These are phyloP conservation scores for Sula dactylatra DNA, from an alignment of 2,113 vertebrate genomes.

Conservation along the genomic window DNA sequence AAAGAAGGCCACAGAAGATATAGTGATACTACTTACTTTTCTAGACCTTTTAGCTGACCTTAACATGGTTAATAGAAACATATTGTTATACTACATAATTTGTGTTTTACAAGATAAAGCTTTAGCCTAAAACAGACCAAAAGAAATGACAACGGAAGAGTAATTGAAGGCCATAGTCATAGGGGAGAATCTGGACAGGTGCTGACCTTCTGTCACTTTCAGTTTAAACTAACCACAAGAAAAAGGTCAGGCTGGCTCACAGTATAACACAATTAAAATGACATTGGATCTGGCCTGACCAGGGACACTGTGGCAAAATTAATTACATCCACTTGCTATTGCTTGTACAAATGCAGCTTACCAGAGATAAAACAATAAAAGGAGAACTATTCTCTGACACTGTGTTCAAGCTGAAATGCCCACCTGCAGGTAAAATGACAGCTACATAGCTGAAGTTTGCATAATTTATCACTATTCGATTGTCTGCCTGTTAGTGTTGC, in stretches of 20 bases:
- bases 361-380: neutral
- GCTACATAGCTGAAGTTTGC: neutral
- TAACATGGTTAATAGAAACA: neutral
- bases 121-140: neutral
- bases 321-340: neutral
- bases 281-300: neutral
- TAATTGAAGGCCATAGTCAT: neutral
- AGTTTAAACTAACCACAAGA: neutral
- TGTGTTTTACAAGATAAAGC: neutral
- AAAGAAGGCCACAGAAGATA: neutral
- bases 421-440: neutral
- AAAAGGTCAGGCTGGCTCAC: neutral
- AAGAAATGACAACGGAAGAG: neutral
- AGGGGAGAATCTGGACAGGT: neutral
- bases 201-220: neutral
- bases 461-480: neutral
- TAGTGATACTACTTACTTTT: neutral
- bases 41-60: neutral
- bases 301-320: neutral
- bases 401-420: neutral
- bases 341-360: neutral
- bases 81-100: neutral
- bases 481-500: neutral
- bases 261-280: neutral
- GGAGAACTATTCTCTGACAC: neutral